Evolutionary conservation across 2,113 vertebrate genomes (phyloP), one percentile per base, ranked within the genome.

Genomic region (Okapia johnstoni): DNA sequence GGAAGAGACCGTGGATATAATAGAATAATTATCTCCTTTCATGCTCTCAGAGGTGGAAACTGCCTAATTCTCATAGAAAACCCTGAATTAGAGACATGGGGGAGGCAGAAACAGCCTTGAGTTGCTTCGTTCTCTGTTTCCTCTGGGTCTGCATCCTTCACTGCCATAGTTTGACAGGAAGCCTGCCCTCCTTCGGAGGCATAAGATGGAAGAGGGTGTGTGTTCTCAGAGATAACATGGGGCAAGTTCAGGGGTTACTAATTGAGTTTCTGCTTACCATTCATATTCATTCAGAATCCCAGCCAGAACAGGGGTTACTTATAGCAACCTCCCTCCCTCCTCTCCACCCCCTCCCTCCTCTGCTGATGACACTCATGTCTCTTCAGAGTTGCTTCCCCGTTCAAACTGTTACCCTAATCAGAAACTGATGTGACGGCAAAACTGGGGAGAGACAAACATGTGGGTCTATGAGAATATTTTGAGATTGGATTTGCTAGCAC

Each of bases 201-300:
- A 40, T 1, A 60, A 23, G 77, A 33, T 60, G 21, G 52, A 50
- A 40, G 36, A 85, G 12, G 33, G 28, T 46, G 79, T 88, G 91
- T 98, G 97, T 76, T 98, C 96, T 89, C 1, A 8, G 91, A 98
- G 98, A 99, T 97, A 98, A 98, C 93, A 73, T 0, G 0, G 81
- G 95, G 85, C 21, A 12, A 97, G 98, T 96, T 99, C 98, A 98
- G 90, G 97, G 98, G 98, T 98, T 93, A 97, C 98, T 98, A 98
- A 98, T 96, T 98, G 98, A 92, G 93, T 98, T 98, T 98, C 96
- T 98, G 97, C 97, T 98, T 93, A 93, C 97, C 60, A 97, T 98
- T 98, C 88, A n/a, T 96, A 89, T 88, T 96, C 93, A 91, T 6
- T 54, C 86, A 0, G 15, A 98, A 96, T 97, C 85, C 88, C 97